These are phyloP conservation scores for Amblyornis subalaris DNA, from an alignment of 2,113 vertebrate species.

Conservation along the genomic window DNA sequence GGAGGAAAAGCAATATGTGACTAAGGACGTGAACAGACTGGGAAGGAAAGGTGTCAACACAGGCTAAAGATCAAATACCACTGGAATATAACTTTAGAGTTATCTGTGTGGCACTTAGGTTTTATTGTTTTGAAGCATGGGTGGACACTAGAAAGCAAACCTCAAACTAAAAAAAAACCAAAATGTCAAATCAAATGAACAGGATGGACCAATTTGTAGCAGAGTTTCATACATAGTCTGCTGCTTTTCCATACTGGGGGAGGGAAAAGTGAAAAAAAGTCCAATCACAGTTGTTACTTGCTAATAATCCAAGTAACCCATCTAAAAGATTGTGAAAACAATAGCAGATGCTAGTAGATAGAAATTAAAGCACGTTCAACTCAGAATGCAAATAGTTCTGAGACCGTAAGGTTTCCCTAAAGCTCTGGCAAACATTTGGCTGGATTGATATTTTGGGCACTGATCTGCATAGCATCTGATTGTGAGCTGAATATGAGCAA, in stretches of 20 bases:
- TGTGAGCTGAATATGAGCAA: constrained; percentile 47
- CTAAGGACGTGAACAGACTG: not conserved
- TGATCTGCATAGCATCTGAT: constrained; percentile 53
- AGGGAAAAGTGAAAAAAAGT: not conserved
- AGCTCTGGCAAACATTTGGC: constrained; percentile 54
- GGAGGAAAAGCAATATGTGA: not conserved
- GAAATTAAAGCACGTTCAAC: constrained; percentile 40
- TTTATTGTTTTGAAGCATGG: not conserved
- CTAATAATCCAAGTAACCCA: constrained; percentile 31
- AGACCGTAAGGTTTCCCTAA: constrained; percentile 45
- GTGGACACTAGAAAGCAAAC: not conserved
- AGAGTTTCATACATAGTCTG: not conserved
- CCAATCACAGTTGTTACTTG: not conserved
- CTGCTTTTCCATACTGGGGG: not conserved
- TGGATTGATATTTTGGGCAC: constrained; percentile 52
- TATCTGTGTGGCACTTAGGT: not conserved
- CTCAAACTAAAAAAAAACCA: not conserved
- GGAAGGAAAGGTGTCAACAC: not conserved
- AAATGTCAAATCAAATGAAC: not conserved
- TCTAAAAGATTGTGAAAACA: constrained; percentile 23
- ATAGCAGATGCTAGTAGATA: constrained; percentile 33
- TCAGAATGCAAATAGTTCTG: constrained; percentile 47
- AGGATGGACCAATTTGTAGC: not conserved
- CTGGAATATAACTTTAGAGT: not conserved
- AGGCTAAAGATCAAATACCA: not conserved